Base-by-base conservation (phyloP, 2,888 invertebrate genomes). In the Gastrophysa polygoni region DNA sequence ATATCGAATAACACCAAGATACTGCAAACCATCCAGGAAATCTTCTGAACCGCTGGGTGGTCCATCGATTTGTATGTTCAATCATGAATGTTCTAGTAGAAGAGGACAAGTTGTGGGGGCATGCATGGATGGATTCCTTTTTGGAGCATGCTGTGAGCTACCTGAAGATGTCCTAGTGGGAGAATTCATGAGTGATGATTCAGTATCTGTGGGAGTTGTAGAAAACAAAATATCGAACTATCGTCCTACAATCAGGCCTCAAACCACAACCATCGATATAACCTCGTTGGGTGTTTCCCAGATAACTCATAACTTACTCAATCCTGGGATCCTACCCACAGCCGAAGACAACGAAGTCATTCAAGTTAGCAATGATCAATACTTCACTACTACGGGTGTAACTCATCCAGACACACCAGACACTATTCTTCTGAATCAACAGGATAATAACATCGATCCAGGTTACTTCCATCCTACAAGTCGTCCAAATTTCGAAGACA, bases 41-140 rank as follows among this genome's bases (percentile, higher is more conserved):
- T 84, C 85, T 47, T 87, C 88, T 72, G 57, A 62, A 29, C 47
- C 67, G 1, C 43, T 61, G 3, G 83, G 85, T 71, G 90, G 91
- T 0, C 89, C 89, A 43, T 91, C 91, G 38, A 89, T 93, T 75
- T 95, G 95, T 81, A 95, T 95, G 95, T 96, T 95, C 84, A 95
- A 95, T 82, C 93, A 93, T 75, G 94, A 95, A 78, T 95, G 95
- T 77, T 84, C 85, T 0, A 89, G 90, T 71, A 84, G 92, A 66
- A 88, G 88, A 0, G 95, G 95, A 0, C 88, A 91, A 77, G 91
- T 94, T 69, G 92, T 95, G 0, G 94, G 95, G 0, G 91, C 95
- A 0, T 96, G 95, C 76, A 93, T 95, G 90, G 95, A 95, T 75
- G 93, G 95, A 0, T 93, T 93, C 78, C 85, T 93, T n/a, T 95